Base-by-base conservation (phyloP, 2,113 vertebrate genomes). In the Nanorana parkeri region DNA sequence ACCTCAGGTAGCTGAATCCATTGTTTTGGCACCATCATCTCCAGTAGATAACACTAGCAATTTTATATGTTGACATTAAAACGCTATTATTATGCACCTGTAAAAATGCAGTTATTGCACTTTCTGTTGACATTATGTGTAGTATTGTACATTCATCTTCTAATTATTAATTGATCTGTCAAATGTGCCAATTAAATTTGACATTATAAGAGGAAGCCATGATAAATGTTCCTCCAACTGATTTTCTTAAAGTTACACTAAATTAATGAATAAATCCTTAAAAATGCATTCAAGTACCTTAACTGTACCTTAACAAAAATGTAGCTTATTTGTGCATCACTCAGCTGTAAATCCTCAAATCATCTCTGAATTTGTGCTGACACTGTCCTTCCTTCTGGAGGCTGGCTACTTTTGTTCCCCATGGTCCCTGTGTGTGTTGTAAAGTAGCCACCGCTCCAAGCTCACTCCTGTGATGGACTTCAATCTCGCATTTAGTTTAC, bases 21-120 rank as follows among this genome's bases (percentile, higher is more conserved):
- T 20, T 61, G 29, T 58, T 75, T 52, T 77, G 58, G 60, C 36
- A 77, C 32, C 19, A 16, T 77, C 15, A 51, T 4, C 74, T 51
- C 60, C n/a, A 29, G 29, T 64, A 51, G 74, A 77, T 41, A 64
- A 17, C 60, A 23, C 23, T 77, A 60, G 21, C 60, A 77, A 65
- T 52, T 75, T 75, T 68, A 29, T 65, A 21, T 78, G n/a, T 78
- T 67, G 63, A 41, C 66, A 68, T 79, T 68, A 68, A 68, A 78
- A 58, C 17, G 26, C 52, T 29, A 79, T 68, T 58, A 36, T 74
- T 36, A 36, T 56, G 52, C 77, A 68, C 77, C 77, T 79, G 77
- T 79, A 79, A 79, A 79, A 68, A 41, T 63, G 54, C 19, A 32
- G 29, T 29, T 56, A 58, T 23, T 68, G 47, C 19, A 56, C 47